phyloP scores from a whole-genome alignment of 2,797 vertebrate species.

The Typhlichthys subterraneus region DNA sequence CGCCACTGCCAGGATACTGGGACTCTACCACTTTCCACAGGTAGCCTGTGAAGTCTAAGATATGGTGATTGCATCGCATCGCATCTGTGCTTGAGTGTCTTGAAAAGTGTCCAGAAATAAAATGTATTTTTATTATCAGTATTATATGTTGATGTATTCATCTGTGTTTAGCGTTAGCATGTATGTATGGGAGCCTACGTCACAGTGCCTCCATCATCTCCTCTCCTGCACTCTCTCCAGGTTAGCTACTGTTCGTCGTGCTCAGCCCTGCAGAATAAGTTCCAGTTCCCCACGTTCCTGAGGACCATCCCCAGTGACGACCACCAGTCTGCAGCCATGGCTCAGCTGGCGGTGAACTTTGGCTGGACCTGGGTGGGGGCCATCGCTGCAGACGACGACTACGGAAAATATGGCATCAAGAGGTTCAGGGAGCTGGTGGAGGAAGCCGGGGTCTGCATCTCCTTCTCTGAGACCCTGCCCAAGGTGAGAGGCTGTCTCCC shows the following conservation, averaged over 20 bases:
- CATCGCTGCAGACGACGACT: slow-evolving; percentile 84
- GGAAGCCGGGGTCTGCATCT: slow-evolving; percentile 79
- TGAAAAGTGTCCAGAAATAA: neutral
- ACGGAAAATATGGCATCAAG: slow-evolving; percentile 88
- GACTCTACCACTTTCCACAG: slow-evolving; percentile 86
- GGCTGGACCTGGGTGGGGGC: slow-evolving; percentile 88
- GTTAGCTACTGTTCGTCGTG: slow-evolving; percentile 84
- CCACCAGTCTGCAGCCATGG: slow-evolving; percentile 81
- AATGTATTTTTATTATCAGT: too few species aligned
- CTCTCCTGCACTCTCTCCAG: slow-evolving; percentile 51
- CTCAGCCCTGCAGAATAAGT: slow-evolving; percentile 83
- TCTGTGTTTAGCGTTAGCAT: neutral
- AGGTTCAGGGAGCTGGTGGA: slow-evolving; percentile 84
- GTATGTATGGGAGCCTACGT: neutral
- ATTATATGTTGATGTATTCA: neutral
- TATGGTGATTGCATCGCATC: neutral
- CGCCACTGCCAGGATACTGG: slow-evolving; percentile 85
- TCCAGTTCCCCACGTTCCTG: slow-evolving; percentile 87
- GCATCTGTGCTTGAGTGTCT: neutral
- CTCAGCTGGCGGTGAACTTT: slow-evolving; percentile 81
- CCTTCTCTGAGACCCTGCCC: slow-evolving; percentile 85
- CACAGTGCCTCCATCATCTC: neutral
- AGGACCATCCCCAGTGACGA: slow-evolving; percentile 80
- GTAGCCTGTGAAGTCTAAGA: slow-evolving; percentile 49
- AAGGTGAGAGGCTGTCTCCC: slow-evolving; percentile 60